Percentiles rank a stretch among this genome's conserved stretches.
phyloP scores from a whole-genome alignment of 2,797 vertebrate species.

The Epinephelus malabaricus region DNA sequence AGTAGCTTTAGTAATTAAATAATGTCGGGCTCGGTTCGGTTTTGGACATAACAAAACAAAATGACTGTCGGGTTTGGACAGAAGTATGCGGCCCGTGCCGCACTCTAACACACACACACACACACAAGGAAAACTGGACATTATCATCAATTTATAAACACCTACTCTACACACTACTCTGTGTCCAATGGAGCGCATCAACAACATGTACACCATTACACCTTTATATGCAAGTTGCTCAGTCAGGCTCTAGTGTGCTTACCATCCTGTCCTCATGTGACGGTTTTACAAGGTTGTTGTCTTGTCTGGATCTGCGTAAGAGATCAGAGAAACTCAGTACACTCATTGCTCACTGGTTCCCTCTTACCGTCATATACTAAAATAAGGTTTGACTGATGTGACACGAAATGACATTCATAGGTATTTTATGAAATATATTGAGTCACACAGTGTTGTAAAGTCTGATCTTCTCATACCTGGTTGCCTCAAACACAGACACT shows the following conservation, averaged over 20 bases:
- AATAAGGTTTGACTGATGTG: slow-evolving; percentile 20
- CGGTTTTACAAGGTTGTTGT: slow-evolving; percentile 3
- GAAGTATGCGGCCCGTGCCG: too few species aligned
- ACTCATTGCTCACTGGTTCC: background rate
- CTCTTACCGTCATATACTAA: background rate
- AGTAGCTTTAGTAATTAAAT: too few species aligned
- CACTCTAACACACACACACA: too few species aligned
- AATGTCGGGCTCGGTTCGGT: too few species aligned
- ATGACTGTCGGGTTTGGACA: too few species aligned
- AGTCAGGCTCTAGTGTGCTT: slow-evolving; percentile 5
- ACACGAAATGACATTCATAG: slow-evolving; percentile 5
- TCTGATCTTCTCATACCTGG: slow-evolving; percentile 65
- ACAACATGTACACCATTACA: background rate
- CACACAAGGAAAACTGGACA: too few species aligned
- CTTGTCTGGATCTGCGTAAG: slow-evolving; percentile 33
- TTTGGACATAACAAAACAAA: too few species aligned
- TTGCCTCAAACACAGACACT: slow-evolving; percentile 68
- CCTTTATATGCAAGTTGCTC: background rate
- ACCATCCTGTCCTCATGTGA: slow-evolving; percentile 33
- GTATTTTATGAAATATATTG: background rate
- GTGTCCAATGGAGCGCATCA: background rate
- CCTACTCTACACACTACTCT: too few species aligned
- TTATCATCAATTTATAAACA: too few species aligned
- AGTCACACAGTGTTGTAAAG: slow-evolving; percentile 17
- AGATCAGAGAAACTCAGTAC: slow-evolving; percentile 35